Evolutionary conservation across 2,888 invertebrate species (phyloP).

Genomic region (Deilephila elpenor): DNA sequence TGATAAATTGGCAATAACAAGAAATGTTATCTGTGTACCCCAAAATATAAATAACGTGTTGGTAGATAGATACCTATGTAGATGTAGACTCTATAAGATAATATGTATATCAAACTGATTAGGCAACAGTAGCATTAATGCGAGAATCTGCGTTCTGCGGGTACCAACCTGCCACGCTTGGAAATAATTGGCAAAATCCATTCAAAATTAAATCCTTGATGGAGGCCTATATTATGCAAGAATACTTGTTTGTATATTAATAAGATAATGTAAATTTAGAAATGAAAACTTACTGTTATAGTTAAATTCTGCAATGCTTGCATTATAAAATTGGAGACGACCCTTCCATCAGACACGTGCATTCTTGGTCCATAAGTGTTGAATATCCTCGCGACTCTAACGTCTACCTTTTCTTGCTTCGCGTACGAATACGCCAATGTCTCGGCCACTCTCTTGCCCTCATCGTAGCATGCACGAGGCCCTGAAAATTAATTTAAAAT

Average conservation of each 20-base stretch:
- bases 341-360: conserved; percentile 99
- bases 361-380: conserved; percentile 99
- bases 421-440: conserved; percentile 97
- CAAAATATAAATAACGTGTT: no score
- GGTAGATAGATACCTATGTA: no score
- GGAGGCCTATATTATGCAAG: not conserved
- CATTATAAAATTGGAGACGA: conserved; percentile 99
- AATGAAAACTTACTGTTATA: conserved; percentile 90
- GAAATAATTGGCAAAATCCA: no score
- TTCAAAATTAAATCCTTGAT: not conserved
- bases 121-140: no score
- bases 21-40: no score
- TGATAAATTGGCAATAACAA: no score
- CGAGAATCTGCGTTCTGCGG: no score
- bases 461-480: conserved; percentile 98
- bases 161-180: no score
- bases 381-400: conserved; percentile 98
- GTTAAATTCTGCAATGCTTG: conserved; percentile 97
- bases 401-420: conserved; percentile 97
- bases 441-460: conserved; percentile 99
- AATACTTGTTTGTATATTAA: no score
- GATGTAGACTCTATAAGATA: no score
- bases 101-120: no score
- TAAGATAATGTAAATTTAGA: not conserved
- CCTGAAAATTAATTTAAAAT: conserved; percentile 77